Evolutionary conservation across 37 sponge, comb jelly and placozoan genomes (phyloP), one percentile per base, ranked within the genome.

Genomic region (Crambe crambe): DNA sequence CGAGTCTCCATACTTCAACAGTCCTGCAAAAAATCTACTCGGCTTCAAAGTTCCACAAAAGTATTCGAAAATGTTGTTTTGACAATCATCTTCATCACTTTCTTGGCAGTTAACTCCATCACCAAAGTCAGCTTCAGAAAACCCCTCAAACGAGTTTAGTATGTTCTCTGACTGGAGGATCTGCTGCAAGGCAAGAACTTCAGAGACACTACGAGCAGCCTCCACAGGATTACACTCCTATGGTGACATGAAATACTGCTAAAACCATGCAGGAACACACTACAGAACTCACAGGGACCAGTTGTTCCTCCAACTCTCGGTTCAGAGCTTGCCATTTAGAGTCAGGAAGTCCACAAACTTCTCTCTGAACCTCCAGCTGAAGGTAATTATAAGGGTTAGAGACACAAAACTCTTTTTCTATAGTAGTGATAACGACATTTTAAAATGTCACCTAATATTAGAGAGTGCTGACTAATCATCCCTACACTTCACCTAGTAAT

Each of bases 321-420:
- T 34, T 65, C 5, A 65, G 35, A 30, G 31, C 31, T 26, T 8
- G 10, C 66, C 66, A 65, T 30, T 65, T 30, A 3, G 66, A 2
- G 35, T 29, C 66, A 6, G 66, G 30, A 2, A 65, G 66, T 2
- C 30, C 2, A 65, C 66, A 65, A 2, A 65, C 3, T 18, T 65
- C 66, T 31, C 35, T 30, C 66, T 65, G 44, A n/a, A 70, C 71
- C 3, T 70, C 71, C n/a, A 2, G 10, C 71, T 70, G 2, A 29
- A 25, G 2, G 31, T 62, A 20, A 62, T 62, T 22, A 62, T 62
- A n/a, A 62, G 6, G n/a, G 15, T 62, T 12, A 47, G 6, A 47
- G 12, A 15, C 6, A 47, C 12, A 47, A 47, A 15, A 47, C 12
- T 47, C 6, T 47, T n/a, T n/a, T 15, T 47, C 6, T 47, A 12